Conservation (phyloP, 2,113 vertebrate species). For the Ictalurus punctatus region DNA sequence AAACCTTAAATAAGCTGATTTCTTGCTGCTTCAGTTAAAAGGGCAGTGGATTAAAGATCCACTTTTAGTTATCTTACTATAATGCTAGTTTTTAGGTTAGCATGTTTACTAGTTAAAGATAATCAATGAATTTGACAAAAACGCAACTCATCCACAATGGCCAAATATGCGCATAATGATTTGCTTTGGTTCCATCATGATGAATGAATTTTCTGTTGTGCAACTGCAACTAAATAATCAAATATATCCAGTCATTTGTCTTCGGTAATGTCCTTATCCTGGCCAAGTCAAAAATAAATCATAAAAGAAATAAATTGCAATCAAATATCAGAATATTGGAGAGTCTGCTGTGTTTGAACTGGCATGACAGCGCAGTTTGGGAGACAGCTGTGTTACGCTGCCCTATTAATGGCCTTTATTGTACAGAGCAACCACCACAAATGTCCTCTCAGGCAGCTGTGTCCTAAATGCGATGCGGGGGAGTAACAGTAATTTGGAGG, state of each 20-base stretch:
- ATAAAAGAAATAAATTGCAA: neutral
- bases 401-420: constrained; percentile 7
- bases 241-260: neutral
- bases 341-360: constrained; percentile 2
- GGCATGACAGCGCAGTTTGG: neutral
- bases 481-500: neutral
- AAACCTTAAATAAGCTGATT: neutral
- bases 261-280: neutral
- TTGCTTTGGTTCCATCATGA: neutral
- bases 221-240: too few species aligned
- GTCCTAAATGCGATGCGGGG: constrained; percentile 5
- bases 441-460: constrained; percentile 22
- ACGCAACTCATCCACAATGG: neutral
- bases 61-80: neutral
- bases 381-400: constrained; percentile 4
- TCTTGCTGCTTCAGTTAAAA: neutral
- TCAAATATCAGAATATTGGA: neutral
- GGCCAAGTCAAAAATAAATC: neutral
- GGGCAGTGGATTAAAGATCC: neutral
- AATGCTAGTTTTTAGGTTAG: neutral
- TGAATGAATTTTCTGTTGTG: neutral
- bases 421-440: neutral
- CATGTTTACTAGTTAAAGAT: neutral
- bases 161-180: neutral
- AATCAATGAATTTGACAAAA: neutral